phyloP scores from a whole-genome alignment of 2,113 vertebrate species.

The Arenaria interpres region DNA sequence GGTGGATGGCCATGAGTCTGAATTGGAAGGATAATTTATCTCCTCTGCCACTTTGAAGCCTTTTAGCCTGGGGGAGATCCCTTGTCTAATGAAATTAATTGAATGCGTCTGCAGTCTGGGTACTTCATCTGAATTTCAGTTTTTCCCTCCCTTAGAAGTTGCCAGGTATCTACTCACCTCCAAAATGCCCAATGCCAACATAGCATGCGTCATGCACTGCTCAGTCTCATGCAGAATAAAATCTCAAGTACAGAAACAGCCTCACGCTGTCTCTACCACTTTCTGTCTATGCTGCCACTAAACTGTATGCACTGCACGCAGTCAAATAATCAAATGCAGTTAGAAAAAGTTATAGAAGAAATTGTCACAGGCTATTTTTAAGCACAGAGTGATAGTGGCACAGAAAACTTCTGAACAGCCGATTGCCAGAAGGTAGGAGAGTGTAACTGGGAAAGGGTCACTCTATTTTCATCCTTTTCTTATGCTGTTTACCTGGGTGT shows the following conservation, averaged over 20 bases:
- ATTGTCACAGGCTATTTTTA: background rate
- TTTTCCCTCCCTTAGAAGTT: background rate
- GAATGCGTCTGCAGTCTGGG: conserved; percentile 15
- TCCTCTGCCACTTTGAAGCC: conserved; percentile 39
- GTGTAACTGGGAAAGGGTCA: background rate
- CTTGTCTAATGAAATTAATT: conserved; percentile 64
- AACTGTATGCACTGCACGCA: background rate
- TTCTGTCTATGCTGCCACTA: background rate
- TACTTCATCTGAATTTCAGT: conserved; percentile 41
- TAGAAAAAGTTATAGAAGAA: background rate
- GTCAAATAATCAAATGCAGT: background rate
- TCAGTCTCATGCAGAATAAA: background rate
- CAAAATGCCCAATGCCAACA: background rate
- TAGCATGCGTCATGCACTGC: rapidly evolving
- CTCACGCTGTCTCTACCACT: background rate
- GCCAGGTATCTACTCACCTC: background rate
- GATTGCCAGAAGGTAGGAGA: background rate
- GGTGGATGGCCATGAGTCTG: conserved; percentile 30
- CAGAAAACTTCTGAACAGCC: background rate
- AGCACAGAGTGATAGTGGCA: rapidly evolving
- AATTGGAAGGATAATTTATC: conserved; percentile 66
- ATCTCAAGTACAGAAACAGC: background rate
- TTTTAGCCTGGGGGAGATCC: conserved; percentile 42
- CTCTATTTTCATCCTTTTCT: background rate
- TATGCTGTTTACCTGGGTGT: background rate